Evolutionary conservation across 2,113 vertebrate species (phyloP), one percentile per base, ranked within the genome.

Genomic region (Craseonycteris thonglongyai): DNA sequence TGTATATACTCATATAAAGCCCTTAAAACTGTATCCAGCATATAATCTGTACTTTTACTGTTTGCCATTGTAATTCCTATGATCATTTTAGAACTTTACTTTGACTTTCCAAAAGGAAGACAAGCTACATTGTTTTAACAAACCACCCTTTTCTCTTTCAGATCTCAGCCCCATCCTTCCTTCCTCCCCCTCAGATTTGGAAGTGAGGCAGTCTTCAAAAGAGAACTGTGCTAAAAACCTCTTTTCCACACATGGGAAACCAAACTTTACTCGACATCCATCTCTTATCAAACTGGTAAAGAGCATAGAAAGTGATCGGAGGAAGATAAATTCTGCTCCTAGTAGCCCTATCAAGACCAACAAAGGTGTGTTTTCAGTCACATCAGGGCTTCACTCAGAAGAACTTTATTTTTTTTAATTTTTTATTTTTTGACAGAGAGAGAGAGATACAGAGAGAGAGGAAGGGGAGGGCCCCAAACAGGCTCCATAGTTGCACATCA

Each of bases 151-250:
- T 78, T 87, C 85, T n/a, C 1, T 95, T 97, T 83, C 91, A 99
- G 98, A 90, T 74, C 47, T 69, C 66, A 96, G 98, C 75, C 97
- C 97, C 21, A 54, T 95, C 51, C 38, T 22, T 2, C 42, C 95
- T 24, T 47, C 96, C 19, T 33, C 94, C 54, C 66, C 96, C 61
- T 96, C 97, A 38, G 26, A 86, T 59, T 95, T 97, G 2, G 97
- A 98, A 61, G 97, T 98, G 63, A 96, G 96, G 3, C 98, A 95
- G 18, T 16, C 97, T 47, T 98, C 98, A 7, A 98, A 98, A 71
- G 99, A 99, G 22, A 99, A 99, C 93, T 99, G 99, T 96, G 98
- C 99, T 96, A 99, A 99, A 98, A 99, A 99, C 90, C 99, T 99
- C 22, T 99, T 99, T 93, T 98, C 99, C n/a, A 97, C 98, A 0